Base-by-base conservation (phyloP, 2,797 vertebrate genomes). In the Tragelaphus oryx region DNA sequence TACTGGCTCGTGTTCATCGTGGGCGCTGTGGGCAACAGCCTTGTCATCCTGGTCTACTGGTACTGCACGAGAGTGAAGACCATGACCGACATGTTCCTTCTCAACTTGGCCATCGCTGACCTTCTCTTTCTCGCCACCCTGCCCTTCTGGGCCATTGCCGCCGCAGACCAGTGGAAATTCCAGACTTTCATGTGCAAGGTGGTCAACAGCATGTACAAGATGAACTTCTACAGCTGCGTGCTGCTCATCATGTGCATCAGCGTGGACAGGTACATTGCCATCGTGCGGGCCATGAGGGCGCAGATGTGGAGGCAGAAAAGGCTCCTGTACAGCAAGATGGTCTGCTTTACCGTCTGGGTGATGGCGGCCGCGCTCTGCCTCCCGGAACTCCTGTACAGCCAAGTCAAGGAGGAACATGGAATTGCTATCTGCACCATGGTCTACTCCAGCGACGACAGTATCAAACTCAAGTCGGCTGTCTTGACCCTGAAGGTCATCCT, bases 221-320 rank as follows among this genome's bases (percentile, higher is more conserved):
- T 99, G 98, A 99, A 99, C 97, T 99, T 99, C 97, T 99, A 99
- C 54, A 98, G 99, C 97, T 99, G 99, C 94, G 99, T 99, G 98
- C 97, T 99, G 48, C 98, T 99, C 68, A 99, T 99, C 89, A 99
- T 98, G 48, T 99, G 99, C 97, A 99, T 99, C 93, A 99, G 99
- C 0, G 98, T 99, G 90, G 99, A 99, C 97, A 99, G 99, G 84
- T 99, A 99, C 97, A 98, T 99, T 5, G 99, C 98, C 8, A 98
- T 99, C 0, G 99, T 99, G 1, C 99, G 98, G 84, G 99, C 99
- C 9, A 98, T 84, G 59, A 99, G 98, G 91, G 99, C 98, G 0
- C 99, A 98, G 92, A 98, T 98, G 94, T 98, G 98, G 91, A 99
- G 98, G 98, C 98, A 2, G 37, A 98, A 98, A 60, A 96, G 98